phyloP scores from a whole-genome alignment of 2,797 vertebrate genomes.

The Gymnothorax reevesii region DNA sequence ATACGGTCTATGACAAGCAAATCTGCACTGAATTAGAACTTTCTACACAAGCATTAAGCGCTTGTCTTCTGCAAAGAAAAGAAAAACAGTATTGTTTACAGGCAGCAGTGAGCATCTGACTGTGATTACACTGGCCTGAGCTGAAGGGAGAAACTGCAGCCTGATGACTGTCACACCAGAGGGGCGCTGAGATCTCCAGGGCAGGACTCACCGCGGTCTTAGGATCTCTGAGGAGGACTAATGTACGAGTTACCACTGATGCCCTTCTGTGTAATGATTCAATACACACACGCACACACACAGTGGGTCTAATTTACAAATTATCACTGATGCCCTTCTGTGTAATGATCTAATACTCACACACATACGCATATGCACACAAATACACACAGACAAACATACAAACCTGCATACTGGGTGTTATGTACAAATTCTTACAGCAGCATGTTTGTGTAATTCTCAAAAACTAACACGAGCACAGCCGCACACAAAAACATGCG shows the following conservation, averaged over 20 bases:
- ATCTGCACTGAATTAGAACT: conserved; percentile 38
- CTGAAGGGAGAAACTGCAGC: background rate
- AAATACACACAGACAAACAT: too few relatives aligned
- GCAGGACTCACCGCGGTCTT: conserved; percentile 17
- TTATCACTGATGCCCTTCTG: background rate
- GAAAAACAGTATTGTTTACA: conserved; percentile 26
- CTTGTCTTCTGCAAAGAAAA: conserved; percentile 19
- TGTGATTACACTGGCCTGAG: conserved; percentile 34
- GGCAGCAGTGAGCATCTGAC: conserved; percentile 25
- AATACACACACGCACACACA: too few relatives aligned
- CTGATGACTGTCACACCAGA: conserved; percentile 9
- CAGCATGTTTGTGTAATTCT: too few relatives aligned
- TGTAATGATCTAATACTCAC: background rate
- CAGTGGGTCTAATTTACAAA: too few relatives aligned
- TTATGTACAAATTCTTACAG: too few relatives aligned
- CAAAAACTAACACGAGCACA: too few relatives aligned
- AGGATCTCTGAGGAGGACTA: conserved; percentile 24
- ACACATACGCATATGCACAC: background rate
- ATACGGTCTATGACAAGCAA: conserved; percentile 10
- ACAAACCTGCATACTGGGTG: background rate
- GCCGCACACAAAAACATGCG: too few relatives aligned
- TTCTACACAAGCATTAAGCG: conserved; percentile 20
- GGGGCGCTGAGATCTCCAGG: conserved; percentile 16
- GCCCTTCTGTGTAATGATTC: background rate
- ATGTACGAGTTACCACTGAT: background rate